phyloP scores from a whole-genome alignment of 2,797 vertebrate genomes.

The Betta splendens region DNA sequence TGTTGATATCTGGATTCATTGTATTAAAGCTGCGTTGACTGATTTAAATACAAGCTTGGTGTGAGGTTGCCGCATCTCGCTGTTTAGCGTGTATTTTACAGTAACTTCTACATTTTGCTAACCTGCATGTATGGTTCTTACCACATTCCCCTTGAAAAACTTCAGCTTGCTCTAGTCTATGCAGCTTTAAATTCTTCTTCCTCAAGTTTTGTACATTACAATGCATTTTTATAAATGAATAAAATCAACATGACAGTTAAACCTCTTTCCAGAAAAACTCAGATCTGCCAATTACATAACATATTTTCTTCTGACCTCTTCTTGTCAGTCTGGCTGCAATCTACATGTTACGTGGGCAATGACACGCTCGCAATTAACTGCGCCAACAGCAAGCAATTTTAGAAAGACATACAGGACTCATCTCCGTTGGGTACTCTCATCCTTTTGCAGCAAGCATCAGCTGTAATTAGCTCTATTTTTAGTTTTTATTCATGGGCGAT shows the following conservation, averaged over 20 bases:
- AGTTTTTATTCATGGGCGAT: neutral
- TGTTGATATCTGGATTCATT: too few species aligned
- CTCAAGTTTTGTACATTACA: neutral
- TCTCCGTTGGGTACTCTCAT: conserved; percentile 7
- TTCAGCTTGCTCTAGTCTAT: too few species aligned
- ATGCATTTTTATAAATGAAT: neutral
- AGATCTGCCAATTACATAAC: conserved; percentile 43
- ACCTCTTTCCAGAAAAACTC: conserved; percentile 1
- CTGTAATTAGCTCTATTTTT: neutral
- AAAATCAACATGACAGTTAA: conserved; percentile 1
- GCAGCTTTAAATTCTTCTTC: too few species aligned
- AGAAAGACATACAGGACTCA: conserved; percentile 12
- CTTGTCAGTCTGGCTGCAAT: conserved; percentile 47
- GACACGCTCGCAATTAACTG: conserved; percentile 37
- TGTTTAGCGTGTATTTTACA: too few species aligned
- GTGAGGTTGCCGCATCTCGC: too few species aligned
- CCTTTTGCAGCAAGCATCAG: neutral
- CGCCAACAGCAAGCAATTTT: conserved; percentile 43
- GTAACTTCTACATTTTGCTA: too few species aligned
- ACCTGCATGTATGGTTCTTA: too few species aligned
- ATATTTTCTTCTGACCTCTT: conserved; percentile 57
- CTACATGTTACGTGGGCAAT: conserved; percentile 43
- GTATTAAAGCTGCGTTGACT: too few species aligned
- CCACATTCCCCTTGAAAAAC: too few species aligned
- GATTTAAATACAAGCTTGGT: too few species aligned